Conservation (phyloP, 2,797 vertebrate genomes). For the Hippocampus kuda region DNA sequence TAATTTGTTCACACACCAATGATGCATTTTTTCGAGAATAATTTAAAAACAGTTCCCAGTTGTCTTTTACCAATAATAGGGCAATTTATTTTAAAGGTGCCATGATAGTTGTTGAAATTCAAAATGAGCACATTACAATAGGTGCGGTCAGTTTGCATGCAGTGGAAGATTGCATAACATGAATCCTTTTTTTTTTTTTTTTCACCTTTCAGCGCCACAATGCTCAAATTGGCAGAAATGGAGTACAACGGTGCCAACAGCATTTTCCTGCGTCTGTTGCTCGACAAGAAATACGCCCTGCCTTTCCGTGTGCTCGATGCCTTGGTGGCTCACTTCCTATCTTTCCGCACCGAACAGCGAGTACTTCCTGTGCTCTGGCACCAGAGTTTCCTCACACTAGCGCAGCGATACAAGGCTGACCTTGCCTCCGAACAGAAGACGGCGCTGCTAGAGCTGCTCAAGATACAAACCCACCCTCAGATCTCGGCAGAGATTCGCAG, state of each 20-base stretch:
- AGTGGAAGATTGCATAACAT: slow-evolving; percentile 20
- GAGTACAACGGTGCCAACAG: slow-evolving; percentile 94
- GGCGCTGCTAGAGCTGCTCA: slow-evolving; percentile 84
- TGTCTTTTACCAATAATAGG: neutral
- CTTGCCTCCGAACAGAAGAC: slow-evolving; percentile 86
- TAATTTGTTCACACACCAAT: no score
- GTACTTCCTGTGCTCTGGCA: slow-evolving; percentile 94
- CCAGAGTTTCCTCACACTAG: slow-evolving; percentile 85
- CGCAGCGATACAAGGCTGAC: slow-evolving; percentile 94
- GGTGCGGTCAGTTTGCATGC: neutral
- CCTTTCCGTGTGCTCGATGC: slow-evolving; percentile 96
- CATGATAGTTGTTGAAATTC: neutral
- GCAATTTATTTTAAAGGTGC: neutral
- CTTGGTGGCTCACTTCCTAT: slow-evolving; percentile 89
- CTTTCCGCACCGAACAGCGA: slow-evolving; percentile 79
- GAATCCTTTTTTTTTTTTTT: slow-evolving; percentile 1
- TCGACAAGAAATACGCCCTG: slow-evolving; percentile 96
- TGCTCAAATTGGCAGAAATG: slow-evolving; percentile 96
- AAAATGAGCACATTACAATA: neutral
- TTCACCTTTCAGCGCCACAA: slow-evolving; percentile 73
- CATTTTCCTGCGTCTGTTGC: slow-evolving; percentile 89
- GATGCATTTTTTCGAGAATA: no score
- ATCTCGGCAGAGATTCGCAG: slow-evolving; percentile 81
- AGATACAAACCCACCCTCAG: slow-evolving; percentile 76
- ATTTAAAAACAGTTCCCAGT: no score